These are phyloP conservation scores for Nymphicus hollandicus DNA, from an alignment of 2,113 vertebrate species.

Conservation along the genomic window DNA sequence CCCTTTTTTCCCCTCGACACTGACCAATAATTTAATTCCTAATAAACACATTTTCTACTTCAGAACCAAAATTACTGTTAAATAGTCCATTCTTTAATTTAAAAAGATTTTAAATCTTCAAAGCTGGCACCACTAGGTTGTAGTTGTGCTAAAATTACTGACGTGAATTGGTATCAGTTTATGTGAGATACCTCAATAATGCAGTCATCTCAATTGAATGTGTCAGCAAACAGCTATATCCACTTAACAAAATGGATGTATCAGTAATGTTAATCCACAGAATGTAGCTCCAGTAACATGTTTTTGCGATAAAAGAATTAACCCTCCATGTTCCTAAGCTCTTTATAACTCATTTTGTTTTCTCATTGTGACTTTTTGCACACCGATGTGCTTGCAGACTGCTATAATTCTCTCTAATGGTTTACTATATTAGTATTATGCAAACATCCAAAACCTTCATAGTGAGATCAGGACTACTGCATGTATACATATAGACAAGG, in stretches of 20 bases:
- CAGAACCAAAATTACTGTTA: neutral
- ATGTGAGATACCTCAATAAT: neutral
- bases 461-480: neutral
- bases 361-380: neutral
- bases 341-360: neutral
- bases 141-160: neutral
- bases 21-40: neutral
- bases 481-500: accelerated
- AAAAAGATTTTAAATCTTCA: neutral
- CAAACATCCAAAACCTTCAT: neutral
- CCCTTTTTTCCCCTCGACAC: neutral
- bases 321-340: neutral
- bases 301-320: constrained; percentile 12
- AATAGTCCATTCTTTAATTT: neutral
- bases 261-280: neutral
- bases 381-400: neutral
- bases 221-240: neutral
- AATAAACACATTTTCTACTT: neutral
- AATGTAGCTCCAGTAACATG: neutral
- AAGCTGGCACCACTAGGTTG: neutral
- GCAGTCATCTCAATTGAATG: neutral
- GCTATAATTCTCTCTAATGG: neutral
- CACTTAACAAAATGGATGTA: constrained; percentile 3
- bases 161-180: neutral
- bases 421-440: neutral